Evolutionary conservation across 2,888 invertebrate species (phyloP).

Genomic region (Drosophila gaucha): DNA sequence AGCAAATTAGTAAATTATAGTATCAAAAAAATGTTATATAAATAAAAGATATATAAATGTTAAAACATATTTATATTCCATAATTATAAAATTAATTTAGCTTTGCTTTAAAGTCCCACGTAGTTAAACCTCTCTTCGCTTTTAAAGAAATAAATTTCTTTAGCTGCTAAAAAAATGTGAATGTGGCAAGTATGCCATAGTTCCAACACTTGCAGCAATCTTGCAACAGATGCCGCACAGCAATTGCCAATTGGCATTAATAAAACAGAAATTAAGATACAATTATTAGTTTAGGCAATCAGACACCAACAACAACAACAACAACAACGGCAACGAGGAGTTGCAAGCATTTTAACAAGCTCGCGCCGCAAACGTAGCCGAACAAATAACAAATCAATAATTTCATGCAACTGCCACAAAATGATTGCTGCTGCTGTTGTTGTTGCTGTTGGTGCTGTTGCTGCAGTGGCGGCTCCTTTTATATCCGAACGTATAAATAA

Average conservation of each 20-base stretch:
- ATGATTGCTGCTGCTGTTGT: constrained; percentile 51
- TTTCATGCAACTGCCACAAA: constrained; percentile 69
- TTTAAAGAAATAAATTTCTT: not conserved
- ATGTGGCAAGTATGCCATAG: constrained; percentile 19
- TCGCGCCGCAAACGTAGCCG: constrained; percentile 44
- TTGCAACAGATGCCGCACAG: constrained; percentile 18
- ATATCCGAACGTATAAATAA: constrained; percentile 69
- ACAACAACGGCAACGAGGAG: constrained; percentile 13
- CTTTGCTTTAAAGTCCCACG: too few relatives aligned
- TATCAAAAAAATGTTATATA: too few relatives aligned
- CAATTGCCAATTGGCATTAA: constrained; percentile 51
- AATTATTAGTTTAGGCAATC: constrained; percentile 66
- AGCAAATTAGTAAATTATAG: too few relatives aligned
- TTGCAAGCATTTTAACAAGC: constrained; percentile 67
- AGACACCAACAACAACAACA: constrained; percentile 27
- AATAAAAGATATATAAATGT: too few relatives aligned
- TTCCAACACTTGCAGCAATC: constrained; percentile 24
- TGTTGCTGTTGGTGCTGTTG: constrained; percentile 23
- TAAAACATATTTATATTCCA: too few relatives aligned
- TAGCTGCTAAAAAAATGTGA: not conserved
- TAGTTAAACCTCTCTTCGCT: not conserved
- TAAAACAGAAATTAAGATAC: constrained; percentile 67
- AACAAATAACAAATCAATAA: constrained; percentile 74
- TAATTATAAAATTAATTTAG: not conserved
- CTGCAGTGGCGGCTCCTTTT: constrained; percentile 67